Evolutionary conservation across 2,888 invertebrate genomes (phyloP).

Genomic region (Cremastobaeus sp.): DNA sequence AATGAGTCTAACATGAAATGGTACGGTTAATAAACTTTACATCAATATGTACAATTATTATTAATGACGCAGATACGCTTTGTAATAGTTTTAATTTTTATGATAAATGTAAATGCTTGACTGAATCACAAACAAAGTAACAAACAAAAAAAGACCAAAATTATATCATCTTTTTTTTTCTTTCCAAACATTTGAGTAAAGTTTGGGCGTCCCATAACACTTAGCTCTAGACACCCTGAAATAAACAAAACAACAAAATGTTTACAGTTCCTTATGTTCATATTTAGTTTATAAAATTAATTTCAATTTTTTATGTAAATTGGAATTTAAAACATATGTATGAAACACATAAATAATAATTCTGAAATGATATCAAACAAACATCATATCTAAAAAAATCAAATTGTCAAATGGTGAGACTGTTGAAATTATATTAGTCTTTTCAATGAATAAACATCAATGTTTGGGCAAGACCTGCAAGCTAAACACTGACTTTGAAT

Average conservation of each 20-base stretch:
- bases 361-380: no score
- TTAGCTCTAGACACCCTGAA: conserved; percentile 9
- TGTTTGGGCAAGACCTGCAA: conserved; percentile 9
- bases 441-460: conserved; percentile 12
- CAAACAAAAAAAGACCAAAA: neutral
- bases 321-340: neutral
- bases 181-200: conserved; percentile 2
- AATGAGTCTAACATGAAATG: no score
- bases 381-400: neutral
- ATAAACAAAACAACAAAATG: no score
- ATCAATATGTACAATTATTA: neutral
- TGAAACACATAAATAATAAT: no score
- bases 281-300: no score
- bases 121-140: neutral
- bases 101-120: neutral
- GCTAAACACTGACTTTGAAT: conserved; percentile 16
- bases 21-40: no score
- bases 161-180: conserved; percentile 8
- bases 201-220: neutral
- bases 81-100: no score
- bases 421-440: neutral
- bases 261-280: no score
- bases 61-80: no score
- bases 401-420: no score
- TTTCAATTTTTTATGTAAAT: neutral